Conservation (phyloP, 2,888 invertebrate genomes). For the Scaptomyza flava region DNA sequence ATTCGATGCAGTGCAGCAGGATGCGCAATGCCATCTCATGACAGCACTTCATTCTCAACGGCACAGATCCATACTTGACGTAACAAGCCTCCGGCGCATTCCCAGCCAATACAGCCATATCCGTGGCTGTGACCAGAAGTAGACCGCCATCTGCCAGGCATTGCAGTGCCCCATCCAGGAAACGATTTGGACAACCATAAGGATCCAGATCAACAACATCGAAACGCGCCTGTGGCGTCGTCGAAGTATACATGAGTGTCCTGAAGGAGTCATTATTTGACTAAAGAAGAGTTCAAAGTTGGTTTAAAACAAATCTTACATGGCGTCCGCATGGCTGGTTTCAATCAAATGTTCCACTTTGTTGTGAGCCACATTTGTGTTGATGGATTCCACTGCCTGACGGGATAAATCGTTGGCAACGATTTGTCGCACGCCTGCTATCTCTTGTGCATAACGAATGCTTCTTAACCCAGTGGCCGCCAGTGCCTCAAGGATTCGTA, state of each 20-base stretch:
- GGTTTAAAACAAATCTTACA: slow-evolving; percentile 85
- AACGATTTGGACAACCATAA: slow-evolving; percentile 97
- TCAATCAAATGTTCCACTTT: slow-evolving; percentile 89
- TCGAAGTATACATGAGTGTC: slow-evolving; percentile 93
- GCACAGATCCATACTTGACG: slow-evolving; percentile 96
- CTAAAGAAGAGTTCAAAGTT: background rate
- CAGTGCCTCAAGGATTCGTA: slow-evolving; percentile 93
- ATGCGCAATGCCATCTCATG: slow-evolving; percentile 99
- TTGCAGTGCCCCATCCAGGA: slow-evolving; percentile 95
- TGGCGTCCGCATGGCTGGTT: slow-evolving; percentile 94
- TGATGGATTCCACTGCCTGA: slow-evolving; percentile 94
- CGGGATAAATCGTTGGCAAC: slow-evolving; percentile 96
- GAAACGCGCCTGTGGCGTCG: slow-evolving; percentile 88
- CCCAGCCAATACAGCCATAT: slow-evolving; percentile 98
- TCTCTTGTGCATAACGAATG: slow-evolving; percentile 97
- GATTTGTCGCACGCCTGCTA: slow-evolving; percentile 91
- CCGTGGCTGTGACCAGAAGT: slow-evolving; percentile 97
- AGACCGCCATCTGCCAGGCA: slow-evolving; percentile 92
- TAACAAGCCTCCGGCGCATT: slow-evolving; percentile 97
- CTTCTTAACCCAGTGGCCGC: slow-evolving; percentile 98
- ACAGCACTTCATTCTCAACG: slow-evolving; percentile 93
- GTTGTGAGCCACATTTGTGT: slow-evolving; percentile 87
- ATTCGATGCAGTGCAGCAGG: slow-evolving; percentile 94
- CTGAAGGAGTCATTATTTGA: slow-evolving; percentile 84
- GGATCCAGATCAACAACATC: slow-evolving; percentile 98